Percentiles rank a stretch among this genome's conserved stretches.
phyloP scores from a whole-genome alignment of 2,113 vertebrate species.

The Osmerus eperlanus region DNA sequence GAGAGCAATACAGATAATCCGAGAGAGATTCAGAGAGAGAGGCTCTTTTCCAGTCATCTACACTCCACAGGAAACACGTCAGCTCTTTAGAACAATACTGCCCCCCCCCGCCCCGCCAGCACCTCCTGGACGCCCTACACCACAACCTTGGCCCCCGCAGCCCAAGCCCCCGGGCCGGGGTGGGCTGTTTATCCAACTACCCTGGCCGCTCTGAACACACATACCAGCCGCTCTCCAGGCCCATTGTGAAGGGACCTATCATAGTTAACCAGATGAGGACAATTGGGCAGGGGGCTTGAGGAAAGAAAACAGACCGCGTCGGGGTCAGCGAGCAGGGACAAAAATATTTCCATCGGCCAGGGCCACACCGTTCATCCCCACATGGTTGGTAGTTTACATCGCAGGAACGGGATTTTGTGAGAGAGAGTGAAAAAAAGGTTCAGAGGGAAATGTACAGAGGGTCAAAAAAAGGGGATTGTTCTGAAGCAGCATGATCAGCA shows the following conservation, averaged over 20 bases:
- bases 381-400: too few species aligned
- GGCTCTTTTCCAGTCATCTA: constrained; percentile 6
- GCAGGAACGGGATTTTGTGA: too few species aligned
- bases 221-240: constrained; percentile 37
- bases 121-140: not conserved
- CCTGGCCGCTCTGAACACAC: constrained; percentile 41
- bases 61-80: constrained; percentile 21
- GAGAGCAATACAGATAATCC: not conserved
- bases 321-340: constrained; percentile 28
- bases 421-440: too few species aligned
- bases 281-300: constrained; percentile 17
- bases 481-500: too few species aligned
- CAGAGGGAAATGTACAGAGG: too few species aligned
- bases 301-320: constrained; percentile 28
- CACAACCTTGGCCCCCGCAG: not conserved
- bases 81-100: constrained; percentile 25
- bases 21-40: not conserved
- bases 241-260: constrained; percentile 35
- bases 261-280: constrained; percentile 23
- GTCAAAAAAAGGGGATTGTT: too few species aligned
- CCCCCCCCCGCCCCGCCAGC: not conserved
- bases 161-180: not conserved
- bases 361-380: too few species aligned
- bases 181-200: constrained; percentile 41
- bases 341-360: constrained; percentile 22